Base-by-base conservation (phyloP, 2,113 vertebrate genomes). In the Lucifuga dentata region DNA sequence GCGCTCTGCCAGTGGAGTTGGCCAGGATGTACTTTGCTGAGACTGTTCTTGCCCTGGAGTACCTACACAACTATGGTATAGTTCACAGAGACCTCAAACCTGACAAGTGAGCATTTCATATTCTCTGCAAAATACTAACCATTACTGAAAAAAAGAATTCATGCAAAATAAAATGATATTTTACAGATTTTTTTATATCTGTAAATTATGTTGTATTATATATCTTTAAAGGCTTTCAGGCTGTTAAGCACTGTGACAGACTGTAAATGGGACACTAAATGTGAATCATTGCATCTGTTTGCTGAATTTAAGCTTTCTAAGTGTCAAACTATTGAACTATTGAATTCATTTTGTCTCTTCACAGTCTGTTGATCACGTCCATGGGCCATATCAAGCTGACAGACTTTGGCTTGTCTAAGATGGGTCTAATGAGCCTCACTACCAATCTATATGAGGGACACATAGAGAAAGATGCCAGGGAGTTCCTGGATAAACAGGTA, bases 301-400 rank as follows among this genome's bases (percentile, higher is more conserved):
- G 26, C 3, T 29, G 1, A 40, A 29, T 33, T n/a, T 2, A 2
- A 12, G 15, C 5, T 51, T 39, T 24, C 15, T 24, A 39, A 13
- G 36, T 11, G 36, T 65, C 35, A 10, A 20, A 29, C 26, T 3
- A 29, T 7, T 3, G 26, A 29, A 29, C 26, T n/a, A n/a, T 12
- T 36, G 8, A 38, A 16, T 26, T 5, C 8, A 19, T 51, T 3
- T 52, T 76, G 64, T 16, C 3, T 76, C 6, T 68, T 23, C 56
- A 1, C 67, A 98, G 97, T 88, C 94, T 98, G 4, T 91, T 98
- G 68, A 98, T 98, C 90, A 98, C 97, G 1, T 98, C 96, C 23
- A 95, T 98, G 96, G 97, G 97, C 0, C 97, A 98, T 87, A 94
- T 98, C 78, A 98, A 98, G 68, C 93, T 98, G 67, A 98, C 96